Conservation (phyloP, 2,113 vertebrate genomes). For the Hepsetus odoe region DNA sequence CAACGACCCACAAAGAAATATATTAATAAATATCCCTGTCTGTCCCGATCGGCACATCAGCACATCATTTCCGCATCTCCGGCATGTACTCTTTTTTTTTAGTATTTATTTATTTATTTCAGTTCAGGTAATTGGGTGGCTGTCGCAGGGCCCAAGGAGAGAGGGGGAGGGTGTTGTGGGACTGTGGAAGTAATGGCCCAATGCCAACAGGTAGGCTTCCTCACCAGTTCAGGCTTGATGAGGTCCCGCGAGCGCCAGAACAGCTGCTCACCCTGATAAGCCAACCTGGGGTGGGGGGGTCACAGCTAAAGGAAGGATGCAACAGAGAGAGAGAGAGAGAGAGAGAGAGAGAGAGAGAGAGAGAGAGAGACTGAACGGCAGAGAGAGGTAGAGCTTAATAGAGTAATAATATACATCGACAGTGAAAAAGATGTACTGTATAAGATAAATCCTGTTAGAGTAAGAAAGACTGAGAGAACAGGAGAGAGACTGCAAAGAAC, state of each 20-base stretch:
- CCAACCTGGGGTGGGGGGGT: conserved; percentile 59
- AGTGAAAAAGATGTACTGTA: neutral
- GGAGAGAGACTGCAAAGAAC: conserved; percentile 14
- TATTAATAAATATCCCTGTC: neutral
- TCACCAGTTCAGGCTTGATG: conserved; percentile 70
- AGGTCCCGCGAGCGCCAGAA: conserved; percentile 71
- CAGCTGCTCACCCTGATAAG: conserved; percentile 79
- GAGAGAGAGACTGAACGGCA: neutral
- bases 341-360: conserved; percentile 31
- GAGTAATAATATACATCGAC: no score
- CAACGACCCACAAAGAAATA: neutral
- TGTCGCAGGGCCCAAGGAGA: conserved; percentile 57
- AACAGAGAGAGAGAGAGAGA: conserved; percentile 46
- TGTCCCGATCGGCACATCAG: neutral
- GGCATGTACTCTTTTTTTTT: conserved; percentile 37
- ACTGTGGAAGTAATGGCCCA: conserved; percentile 65
- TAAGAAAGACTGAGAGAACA: conserved; percentile 21
- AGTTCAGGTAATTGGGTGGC: conserved; percentile 68
- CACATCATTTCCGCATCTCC: conserved; percentile 16
- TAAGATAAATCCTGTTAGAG: neutral
- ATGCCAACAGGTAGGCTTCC: conserved; percentile 69
- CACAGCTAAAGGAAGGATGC: neutral
- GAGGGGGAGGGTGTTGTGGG: conserved; percentile 5
- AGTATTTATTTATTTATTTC: conserved; percentile 4
- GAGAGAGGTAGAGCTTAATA: neutral